Evolutionary conservation across 1,140 invertebrate genomes (phyloP).

Genomic region (Drosophila watanabei): DNA sequence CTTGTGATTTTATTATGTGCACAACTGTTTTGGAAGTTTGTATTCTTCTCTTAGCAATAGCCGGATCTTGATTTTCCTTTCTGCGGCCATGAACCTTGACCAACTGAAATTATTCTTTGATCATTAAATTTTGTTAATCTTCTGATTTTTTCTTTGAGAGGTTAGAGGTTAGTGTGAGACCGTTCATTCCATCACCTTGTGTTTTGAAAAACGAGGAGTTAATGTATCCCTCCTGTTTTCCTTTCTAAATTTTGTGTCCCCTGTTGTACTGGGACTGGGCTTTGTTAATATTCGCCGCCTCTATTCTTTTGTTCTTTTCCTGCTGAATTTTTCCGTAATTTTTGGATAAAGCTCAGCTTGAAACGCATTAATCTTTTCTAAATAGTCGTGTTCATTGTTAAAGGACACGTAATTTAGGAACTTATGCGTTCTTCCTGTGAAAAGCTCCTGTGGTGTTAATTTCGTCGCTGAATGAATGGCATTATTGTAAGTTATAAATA

Average conservation of each 20-base stretch:
- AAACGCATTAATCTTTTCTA: constrained; percentile 5
- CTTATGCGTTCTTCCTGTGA: neutral
- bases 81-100: too few species aligned
- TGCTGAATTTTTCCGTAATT: neutral
- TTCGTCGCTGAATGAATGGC: neutral
- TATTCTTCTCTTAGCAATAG: too few species aligned
- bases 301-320: neutral
- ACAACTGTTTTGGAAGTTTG: too few species aligned
- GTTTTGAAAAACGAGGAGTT: too few species aligned
- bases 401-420: neutral
- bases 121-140: too few species aligned
- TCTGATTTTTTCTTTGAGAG: too few species aligned
- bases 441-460: neutral
- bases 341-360: neutral
- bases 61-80: too few species aligned
- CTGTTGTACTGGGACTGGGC: neutral
- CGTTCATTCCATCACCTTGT: too few species aligned
- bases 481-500: neutral
- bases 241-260: neutral
- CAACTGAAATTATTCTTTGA: too few species aligned
- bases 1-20: too few species aligned
- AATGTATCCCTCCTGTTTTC: neutral
- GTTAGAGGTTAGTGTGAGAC: too few species aligned
- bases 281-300: neutral
- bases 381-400: neutral